A percentile compares a stretch with the other conserved stretches of the same genome.
These are phyloP conservation scores for Ochotona princeps DNA, from an alignment of 2,113 vertebrate genomes.

Conservation along the genomic window DNA sequence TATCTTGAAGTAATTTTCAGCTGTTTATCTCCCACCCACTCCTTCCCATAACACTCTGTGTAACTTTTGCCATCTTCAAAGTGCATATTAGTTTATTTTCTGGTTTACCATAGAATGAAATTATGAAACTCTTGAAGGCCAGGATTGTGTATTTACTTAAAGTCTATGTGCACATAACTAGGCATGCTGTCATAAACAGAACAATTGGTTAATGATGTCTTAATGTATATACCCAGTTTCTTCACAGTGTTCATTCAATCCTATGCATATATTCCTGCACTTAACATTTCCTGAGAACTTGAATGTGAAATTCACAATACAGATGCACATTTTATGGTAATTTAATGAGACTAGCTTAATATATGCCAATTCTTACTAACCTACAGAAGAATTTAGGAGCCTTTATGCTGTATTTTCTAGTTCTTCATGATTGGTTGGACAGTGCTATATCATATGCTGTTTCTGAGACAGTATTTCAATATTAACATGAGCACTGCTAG, in stretches of 20 bases:
- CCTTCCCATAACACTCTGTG: neutral
- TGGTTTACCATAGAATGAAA: neutral
- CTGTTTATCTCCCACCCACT: neutral
- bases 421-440: neutral
- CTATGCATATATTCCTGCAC: neutral
- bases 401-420: neutral
- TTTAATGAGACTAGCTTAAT: neutral
- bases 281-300: neutral
- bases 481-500: neutral
- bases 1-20: neutral
- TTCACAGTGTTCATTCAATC: neutral
- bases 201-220: neutral
- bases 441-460: neutral
- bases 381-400: neutral
- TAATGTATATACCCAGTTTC: neutral
- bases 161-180: neutral
- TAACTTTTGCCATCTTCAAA: neutral
- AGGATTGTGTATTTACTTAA: neutral
- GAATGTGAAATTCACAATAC: conserved; percentile 24
- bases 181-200: neutral
- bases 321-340: neutral
- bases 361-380: neutral
- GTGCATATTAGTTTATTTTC: neutral
- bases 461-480: neutral
- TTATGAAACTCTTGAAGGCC: neutral